Evolutionary conservation across 2,888 invertebrate genomes (phyloP).

Genomic region (Ophioninae sp.): DNA sequence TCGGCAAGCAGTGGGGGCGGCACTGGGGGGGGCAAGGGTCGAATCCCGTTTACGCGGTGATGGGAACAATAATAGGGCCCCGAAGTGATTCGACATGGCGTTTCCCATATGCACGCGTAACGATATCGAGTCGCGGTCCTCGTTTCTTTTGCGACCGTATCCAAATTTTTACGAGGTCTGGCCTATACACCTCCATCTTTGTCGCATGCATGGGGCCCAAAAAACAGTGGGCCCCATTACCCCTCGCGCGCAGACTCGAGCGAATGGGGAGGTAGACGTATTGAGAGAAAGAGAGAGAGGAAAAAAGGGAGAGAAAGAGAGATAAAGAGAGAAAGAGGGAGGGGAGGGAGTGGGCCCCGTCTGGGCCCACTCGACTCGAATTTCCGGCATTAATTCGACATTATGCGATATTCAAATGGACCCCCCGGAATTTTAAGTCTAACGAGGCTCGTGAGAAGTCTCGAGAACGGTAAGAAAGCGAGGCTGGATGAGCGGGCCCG

Average conservation of each 20-base stretch:
- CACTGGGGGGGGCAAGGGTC: slow-evolving; percentile 11
- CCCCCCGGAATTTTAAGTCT: slow-evolving; percentile 77
- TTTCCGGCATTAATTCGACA: slow-evolving; percentile 80
- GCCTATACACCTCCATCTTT: slow-evolving; percentile 29
- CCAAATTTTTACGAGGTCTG: slow-evolving; percentile 60
- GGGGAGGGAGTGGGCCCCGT: slow-evolving; percentile 41
- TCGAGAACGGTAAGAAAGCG: slow-evolving; percentile 27
- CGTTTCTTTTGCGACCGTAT: slow-evolving; percentile 56
- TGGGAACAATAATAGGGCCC: slow-evolving; percentile 42
- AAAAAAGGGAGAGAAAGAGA: slow-evolving; percentile 21
- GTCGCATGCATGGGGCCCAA: slow-evolving; percentile 33
- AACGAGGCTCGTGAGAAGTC: slow-evolving; percentile 72
- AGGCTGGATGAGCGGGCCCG: slow-evolving; percentile 50
- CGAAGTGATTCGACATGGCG: slow-evolving; percentile 55
- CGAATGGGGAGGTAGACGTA: slow-evolving; percentile 5
- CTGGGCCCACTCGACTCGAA: slow-evolving; percentile 74
- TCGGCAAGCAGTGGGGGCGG: neutral
- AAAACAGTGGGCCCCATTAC: slow-evolving; percentile 54
- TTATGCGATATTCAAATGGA: slow-evolving; percentile 80
- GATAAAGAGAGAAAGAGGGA: slow-evolving; percentile 40
- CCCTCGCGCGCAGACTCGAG: slow-evolving; percentile 35
- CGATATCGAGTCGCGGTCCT: slow-evolving; percentile 61
- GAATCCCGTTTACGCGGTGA: neutral
- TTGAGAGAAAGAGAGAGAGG: neutral
- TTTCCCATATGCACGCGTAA: slow-evolving; percentile 63